Conservation (phyloP, 2,797 vertebrate genomes). For the Alca torda region DNA sequence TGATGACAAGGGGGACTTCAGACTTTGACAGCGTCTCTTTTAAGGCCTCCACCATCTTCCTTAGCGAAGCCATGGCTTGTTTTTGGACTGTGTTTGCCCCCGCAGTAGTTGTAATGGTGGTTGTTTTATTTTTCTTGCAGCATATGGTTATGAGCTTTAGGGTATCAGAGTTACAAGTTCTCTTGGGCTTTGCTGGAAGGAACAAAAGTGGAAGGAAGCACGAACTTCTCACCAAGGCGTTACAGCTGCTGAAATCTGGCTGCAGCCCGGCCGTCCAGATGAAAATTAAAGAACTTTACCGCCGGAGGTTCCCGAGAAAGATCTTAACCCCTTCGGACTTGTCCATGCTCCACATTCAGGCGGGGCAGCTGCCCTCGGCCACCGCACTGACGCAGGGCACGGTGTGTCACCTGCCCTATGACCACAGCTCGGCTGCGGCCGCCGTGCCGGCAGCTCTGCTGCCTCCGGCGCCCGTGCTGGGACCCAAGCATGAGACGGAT, state of each 20-base stretch:
- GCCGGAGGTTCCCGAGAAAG: constrained; percentile 75
- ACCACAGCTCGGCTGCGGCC: not conserved
- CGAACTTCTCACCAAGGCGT: constrained; percentile 72
- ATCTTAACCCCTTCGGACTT: constrained; percentile 66
- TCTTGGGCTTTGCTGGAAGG: constrained; percentile 75
- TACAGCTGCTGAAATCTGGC: constrained; percentile 71
- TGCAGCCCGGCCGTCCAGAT: constrained; percentile 74
- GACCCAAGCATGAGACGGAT: constrained; percentile 72
- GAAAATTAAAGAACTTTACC: constrained; percentile 80
- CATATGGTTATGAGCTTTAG: constrained; percentile 81
- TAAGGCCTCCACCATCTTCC: not conserved
- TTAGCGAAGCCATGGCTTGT: accelerated
- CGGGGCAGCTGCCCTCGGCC: constrained; percentile 45
- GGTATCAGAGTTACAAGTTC: constrained; percentile 77
- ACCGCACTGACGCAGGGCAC: not conserved
- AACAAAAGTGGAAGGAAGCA: constrained; percentile 77
- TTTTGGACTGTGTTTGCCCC: accelerated
- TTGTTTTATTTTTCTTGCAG: constrained; percentile 9
- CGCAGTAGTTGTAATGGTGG: accelerated
- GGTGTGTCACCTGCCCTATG: constrained; percentile 55
- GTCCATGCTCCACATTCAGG: constrained; percentile 67
- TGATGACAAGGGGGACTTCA: not conserved
- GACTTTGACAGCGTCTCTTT: not conserved
- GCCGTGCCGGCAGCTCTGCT: constrained; percentile 48
- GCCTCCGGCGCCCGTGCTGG: constrained; percentile 54